phyloP scores from a whole-genome alignment of 2,113 vertebrate genomes.

The Neolamprologus brichardi region DNA sequence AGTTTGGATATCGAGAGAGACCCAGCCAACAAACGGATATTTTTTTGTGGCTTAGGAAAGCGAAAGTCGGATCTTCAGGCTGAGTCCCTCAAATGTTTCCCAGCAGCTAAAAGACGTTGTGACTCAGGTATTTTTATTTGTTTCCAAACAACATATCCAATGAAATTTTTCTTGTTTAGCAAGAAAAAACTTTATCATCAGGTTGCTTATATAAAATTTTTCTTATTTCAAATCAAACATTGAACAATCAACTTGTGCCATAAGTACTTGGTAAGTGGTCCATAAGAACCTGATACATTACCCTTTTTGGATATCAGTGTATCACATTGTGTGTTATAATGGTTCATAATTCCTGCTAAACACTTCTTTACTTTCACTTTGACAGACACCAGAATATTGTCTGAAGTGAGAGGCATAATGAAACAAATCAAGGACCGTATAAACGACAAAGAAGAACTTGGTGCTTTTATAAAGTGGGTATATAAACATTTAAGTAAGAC shows the following conservation, averaged over 20 bases:
- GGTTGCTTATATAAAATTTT: not conserved
- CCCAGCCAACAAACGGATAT: not conserved
- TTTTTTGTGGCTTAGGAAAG: not conserved
- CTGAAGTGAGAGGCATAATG: not conserved
- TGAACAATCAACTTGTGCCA: not conserved
- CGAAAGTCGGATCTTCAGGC: not conserved
- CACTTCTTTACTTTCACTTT: not conserved
- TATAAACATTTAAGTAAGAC: not conserved
- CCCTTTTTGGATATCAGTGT: not conserved
- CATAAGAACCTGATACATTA: not conserved
- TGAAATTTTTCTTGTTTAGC: not conserved
- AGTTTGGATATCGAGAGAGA: not conserved
- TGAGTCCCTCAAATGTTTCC: not conserved
- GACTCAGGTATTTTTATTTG: not conserved
- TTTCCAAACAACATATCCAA: not conserved
- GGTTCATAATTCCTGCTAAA: not conserved
- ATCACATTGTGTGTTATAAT: not conserved
- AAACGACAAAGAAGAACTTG: not conserved
- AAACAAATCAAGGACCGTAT: rapidly evolving
- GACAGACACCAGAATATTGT: not conserved
- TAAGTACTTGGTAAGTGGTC: not conserved
- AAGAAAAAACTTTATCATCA: not conserved
- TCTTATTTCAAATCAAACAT: not conserved
- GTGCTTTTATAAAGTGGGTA: not conserved
- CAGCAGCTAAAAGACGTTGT: not conserved